Percentiles rank a stretch among this genome's conserved stretches.
phyloP scores from a whole-genome alignment of 2,797 vertebrate species.

The Phyllotis vaccarum region DNA sequence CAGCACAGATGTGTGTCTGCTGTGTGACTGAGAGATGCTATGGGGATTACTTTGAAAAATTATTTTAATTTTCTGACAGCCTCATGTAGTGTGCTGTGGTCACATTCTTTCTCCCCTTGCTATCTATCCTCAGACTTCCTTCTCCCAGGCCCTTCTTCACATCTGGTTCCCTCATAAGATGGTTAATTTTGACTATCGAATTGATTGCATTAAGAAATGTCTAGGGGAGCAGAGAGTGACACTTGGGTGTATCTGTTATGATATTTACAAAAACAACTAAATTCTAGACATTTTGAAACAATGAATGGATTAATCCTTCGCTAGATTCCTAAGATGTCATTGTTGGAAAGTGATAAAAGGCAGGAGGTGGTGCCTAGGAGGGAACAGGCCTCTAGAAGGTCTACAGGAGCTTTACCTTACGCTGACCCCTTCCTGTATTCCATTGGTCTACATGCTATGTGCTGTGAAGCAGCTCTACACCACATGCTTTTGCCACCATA shows the following conservation, averaged over 20 bases:
- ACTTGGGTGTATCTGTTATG: neutral
- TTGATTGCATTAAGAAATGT: neutral
- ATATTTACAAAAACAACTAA: neutral
- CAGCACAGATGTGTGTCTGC: neutral
- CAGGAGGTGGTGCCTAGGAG: neutral
- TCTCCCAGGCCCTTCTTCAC: neutral
- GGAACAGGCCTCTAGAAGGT: neutral
- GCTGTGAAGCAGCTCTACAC: no score
- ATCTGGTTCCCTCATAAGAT: neutral
- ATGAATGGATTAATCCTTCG: neutral
- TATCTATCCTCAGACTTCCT: no score
- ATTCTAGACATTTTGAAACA: neutral
- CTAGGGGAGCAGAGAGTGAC: neutral
- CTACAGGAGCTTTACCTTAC: neutral
- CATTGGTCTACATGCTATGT: neutral
- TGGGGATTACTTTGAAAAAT: neutral
- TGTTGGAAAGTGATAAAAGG: neutral
- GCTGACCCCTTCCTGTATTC: neutral
- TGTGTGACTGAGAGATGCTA: neutral
- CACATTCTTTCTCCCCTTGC: neutral
- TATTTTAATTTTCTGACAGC: neutral
- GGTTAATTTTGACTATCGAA: neutral
- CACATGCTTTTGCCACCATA: neutral
- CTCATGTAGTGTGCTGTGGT: neutral
- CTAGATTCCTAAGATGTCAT: neutral